Conservation (phyloP, 2,888 invertebrate species). For the Nephrocerus scutellatus region DNA sequence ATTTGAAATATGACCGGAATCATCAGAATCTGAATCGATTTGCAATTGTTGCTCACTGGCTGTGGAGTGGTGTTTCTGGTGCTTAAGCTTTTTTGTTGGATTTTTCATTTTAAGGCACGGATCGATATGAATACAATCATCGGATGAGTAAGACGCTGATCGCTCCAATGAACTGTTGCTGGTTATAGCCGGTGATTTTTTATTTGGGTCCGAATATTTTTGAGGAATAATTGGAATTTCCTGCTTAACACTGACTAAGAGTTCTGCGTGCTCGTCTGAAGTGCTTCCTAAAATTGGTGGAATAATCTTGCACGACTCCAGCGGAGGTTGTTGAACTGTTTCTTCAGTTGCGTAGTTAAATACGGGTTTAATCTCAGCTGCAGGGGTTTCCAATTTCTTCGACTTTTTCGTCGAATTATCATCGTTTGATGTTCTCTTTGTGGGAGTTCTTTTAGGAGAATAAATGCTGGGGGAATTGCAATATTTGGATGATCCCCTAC, state of each 20-base stretch:
- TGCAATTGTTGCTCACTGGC: background rate
- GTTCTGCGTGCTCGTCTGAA: conserved; percentile 41
- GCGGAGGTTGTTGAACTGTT: conserved; percentile 33
- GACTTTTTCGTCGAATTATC: background rate
- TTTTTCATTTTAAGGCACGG: too few species aligned
- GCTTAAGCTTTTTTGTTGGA: conserved; percentile 2
- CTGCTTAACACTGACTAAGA: conserved; percentile 40
- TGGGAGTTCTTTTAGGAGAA: too few species aligned
- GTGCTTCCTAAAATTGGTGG: conserved; percentile 41
- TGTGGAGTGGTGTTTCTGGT: too few species aligned
- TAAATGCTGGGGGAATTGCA: too few species aligned
- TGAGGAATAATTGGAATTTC: too few species aligned
- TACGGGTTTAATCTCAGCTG: conserved; percentile 23
- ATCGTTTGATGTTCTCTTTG: background rate
- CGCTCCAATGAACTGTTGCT: too few species aligned
- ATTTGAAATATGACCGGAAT: conserved; percentile 75
- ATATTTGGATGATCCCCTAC: too few species aligned
- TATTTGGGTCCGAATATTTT: too few species aligned
- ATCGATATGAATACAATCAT: too few species aligned
- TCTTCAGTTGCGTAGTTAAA: conserved; percentile 41
- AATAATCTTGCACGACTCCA: conserved; percentile 44
- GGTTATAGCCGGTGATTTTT: too few species aligned
- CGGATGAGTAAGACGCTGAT: too few species aligned
- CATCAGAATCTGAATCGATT: conserved; percentile 59
- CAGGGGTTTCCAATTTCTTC: background rate